phyloP scores from a whole-genome alignment of 2,888 invertebrate species.

The Octonoba sinensis region DNA sequence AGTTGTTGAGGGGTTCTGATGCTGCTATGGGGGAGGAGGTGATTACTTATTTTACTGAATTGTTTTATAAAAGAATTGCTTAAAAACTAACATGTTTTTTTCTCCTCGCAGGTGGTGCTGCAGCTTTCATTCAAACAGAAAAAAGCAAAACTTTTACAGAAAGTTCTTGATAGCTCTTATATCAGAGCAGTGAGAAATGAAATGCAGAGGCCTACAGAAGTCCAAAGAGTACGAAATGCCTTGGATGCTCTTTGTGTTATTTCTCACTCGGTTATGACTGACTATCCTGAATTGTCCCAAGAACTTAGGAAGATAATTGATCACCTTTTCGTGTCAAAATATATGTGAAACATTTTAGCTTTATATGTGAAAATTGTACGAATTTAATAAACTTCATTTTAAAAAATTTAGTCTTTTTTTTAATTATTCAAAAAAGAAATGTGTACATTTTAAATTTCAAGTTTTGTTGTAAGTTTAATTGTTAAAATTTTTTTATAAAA shows the following conservation, averaged over 20 bases:
- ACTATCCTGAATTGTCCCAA: conserved; percentile 21
- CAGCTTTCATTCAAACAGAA: conserved; percentile 49
- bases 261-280: conserved; percentile 20
- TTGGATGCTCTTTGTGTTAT: conserved; percentile 35
- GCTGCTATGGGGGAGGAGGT: too few species aligned
- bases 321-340: conserved; percentile 39
- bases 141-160: conserved; percentile 32
- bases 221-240: conserved; percentile 22
- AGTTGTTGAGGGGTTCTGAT: too few species aligned
- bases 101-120: conserved; percentile 32
- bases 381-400: too few species aligned
- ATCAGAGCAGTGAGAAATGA: conserved; percentile 50
- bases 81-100: not conserved
- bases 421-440: too few species aligned
- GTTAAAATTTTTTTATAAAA: too few species aligned
- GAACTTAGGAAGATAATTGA: conserved; percentile 29
- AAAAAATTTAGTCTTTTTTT: too few species aligned
- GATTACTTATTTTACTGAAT: too few species aligned
- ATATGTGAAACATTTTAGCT: not conserved
- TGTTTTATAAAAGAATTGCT: not conserved
- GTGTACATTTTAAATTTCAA: too few species aligned
- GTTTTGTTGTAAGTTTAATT: too few species aligned
- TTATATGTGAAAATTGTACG: too few species aligned
- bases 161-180: conserved; percentile 33
- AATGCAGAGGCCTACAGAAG: conserved; percentile 28